A percentile compares a stretch with the other conserved stretches of the same genome.
phyloP scores from a whole-genome alignment of 37 sponge, comb jelly and placozoan species.

The Sycon ciliatum region DNA sequence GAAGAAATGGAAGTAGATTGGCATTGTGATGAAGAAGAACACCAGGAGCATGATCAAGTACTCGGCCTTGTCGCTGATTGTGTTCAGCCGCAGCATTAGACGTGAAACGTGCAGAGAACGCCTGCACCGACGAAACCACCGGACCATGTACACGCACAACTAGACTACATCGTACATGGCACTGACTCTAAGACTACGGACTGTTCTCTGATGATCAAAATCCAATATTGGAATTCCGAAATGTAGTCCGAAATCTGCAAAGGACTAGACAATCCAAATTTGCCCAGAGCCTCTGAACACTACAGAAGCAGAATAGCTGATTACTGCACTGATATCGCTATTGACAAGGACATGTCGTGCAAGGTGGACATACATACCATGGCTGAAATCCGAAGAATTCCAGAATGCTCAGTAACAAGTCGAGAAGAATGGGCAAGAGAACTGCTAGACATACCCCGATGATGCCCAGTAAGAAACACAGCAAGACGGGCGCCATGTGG shows the following conservation, averaged over 20 bases:
- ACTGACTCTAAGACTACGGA: neutral
- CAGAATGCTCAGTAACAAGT: neutral
- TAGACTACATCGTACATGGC: neutral
- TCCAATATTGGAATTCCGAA: neutral
- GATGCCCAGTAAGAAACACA: neutral
- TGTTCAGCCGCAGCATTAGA: neutral
- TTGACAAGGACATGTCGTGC: neutral
- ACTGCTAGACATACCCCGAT: neutral
- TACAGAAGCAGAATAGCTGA: neutral
- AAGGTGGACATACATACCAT: neutral
- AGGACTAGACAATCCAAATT: neutral
- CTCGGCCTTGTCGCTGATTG: slow-evolving; percentile 14
- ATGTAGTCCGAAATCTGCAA: neutral
- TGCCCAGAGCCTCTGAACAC: neutral
- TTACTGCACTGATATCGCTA: neutral
- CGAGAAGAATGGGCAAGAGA: neutral
- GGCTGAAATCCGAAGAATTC: neutral
- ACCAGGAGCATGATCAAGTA: neutral
- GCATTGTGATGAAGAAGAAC: neutral
- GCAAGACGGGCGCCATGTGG: too few species aligned
- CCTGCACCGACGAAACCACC: neutral
- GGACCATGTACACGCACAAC: neutral
- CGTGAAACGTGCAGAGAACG: slow-evolving; percentile 1
- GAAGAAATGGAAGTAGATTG: slow-evolving; percentile 6
- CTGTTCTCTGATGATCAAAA: neutral